Evolutionary conservation across 92 coral and sea anemone species (phyloP), one percentile per base, ranked within the genome.

Genomic region (Phenganax marumi): DNA sequence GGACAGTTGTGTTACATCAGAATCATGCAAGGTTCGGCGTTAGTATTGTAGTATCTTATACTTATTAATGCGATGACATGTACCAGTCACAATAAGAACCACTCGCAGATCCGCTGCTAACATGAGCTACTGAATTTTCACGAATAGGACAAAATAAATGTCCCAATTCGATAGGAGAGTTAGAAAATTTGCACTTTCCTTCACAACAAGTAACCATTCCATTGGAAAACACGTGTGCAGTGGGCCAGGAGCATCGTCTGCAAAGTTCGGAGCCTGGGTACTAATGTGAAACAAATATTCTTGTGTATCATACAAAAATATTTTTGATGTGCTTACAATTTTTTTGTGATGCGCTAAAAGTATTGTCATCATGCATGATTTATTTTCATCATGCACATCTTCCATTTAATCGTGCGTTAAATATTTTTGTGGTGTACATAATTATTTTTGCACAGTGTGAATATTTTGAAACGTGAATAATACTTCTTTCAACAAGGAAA

Each of bases 1-100:
- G 82, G 71, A 53, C 82, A 77, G 53, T 51, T 79, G 52, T 79
- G 83, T 24, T 79, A 65, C 13, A 57, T 79, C 39, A 73, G 24
- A 60, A 62, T 79, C 10, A 60, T 79, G 73, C 73, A 57, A 49
- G 83, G 83, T 21, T 61, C 73, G 19, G 55, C 83, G n/a, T n/a
- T n/a, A n/a, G n/a, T n/a, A n/a, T n/a, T n/a, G n/a, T n/a, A n/a
- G n/a, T n/a, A n/a, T n/a, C n/a, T n/a, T n/a, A n/a, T n/a, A n/a
- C n/a, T n/a, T n/a, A n/a, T n/a, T n/a, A n/a, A n/a, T n/a, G n/a
- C n/a, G n/a, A n/a, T n/a, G n/a, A n/a, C n/a, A n/a, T n/a, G n/a
- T n/a, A n/a, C n/a, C n/a, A n/a, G n/a, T n/a, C n/a, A n/a, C n/a
- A n/a, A n/a, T n/a, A n/a, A n/a, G 63, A 56, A 16, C 63, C 63